Conservation (phyloP, 2,888 invertebrate genomes). For the Orthosia cruda region DNA sequence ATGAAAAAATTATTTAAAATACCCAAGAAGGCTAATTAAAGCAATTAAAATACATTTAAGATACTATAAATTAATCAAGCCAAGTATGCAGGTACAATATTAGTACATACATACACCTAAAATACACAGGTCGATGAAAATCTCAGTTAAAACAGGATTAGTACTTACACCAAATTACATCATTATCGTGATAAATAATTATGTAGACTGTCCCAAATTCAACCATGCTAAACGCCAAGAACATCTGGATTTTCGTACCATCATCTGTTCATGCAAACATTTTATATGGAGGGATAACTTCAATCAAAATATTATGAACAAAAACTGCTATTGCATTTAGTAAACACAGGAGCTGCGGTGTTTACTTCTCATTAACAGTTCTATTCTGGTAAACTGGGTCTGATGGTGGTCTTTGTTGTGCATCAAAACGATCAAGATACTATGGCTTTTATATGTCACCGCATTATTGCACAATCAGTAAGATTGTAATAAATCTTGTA, state of each 20-base stretch:
- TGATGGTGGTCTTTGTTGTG: neutral
- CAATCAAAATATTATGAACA: conserved; percentile 10
- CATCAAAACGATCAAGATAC: neutral
- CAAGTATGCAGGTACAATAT: conserved; percentile 19
- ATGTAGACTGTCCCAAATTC: conserved; percentile 54
- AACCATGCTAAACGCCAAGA: conserved; percentile 55
- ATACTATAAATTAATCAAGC: conserved; percentile 29
- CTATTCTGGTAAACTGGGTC: neutral
- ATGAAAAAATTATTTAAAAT: conserved; percentile 57
- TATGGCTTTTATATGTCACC: neutral
- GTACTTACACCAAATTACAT: conserved; percentile 47
- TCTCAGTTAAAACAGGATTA: conserved; percentile 33
- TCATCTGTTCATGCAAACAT: conserved; percentile 7
- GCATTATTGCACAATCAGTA: too few species aligned
- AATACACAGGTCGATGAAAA: conserved; percentile 27
- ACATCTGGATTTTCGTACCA: conserved; percentile 27
- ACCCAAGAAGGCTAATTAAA: conserved; percentile 47
- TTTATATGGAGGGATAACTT: conserved; percentile 7
- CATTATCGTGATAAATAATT: conserved; percentile 14
- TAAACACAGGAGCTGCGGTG: neutral
- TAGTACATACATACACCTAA: conserved; percentile 17
- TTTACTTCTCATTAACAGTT: neutral
- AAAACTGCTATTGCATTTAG: conserved; percentile 9
- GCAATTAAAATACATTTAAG: conserved; percentile 24
- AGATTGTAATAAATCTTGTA: too few species aligned